These are phyloP conservation scores for Aphis gossypii DNA, from an alignment of 1,140 invertebrate species.

Conservation along the genomic window DNA sequence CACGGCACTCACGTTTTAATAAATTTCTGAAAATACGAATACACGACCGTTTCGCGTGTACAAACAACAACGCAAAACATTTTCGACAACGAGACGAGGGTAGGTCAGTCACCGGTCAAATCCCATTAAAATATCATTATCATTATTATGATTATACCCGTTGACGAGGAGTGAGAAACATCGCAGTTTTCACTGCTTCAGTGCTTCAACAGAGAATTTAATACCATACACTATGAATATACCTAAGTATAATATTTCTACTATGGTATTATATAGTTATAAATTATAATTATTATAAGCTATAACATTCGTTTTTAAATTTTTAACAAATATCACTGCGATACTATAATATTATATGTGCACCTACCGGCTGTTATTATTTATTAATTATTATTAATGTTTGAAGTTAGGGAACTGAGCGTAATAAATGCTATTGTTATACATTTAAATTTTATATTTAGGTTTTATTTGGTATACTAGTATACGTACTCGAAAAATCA, in stretches of 20 bases:
- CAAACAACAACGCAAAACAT: background rate
- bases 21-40: conserved; percentile 5
- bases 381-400: too few relatives aligned
- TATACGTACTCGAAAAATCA: background rate
- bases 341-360: too few relatives aligned
- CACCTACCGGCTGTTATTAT: too few relatives aligned
- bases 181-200: background rate
- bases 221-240: background rate
- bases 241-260: background rate
- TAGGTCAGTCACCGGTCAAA: background rate
- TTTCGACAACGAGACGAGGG: background rate
- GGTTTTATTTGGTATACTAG: background rate
- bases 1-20: background rate
- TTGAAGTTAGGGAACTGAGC: too few relatives aligned
- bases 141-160: background rate
- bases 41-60: background rate
- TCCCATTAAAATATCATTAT: conserved; percentile 13
- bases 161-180: background rate
- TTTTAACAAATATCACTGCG: too few relatives aligned
- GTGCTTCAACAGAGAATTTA: background rate
- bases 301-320: too few relatives aligned
- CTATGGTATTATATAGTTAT: background rate
- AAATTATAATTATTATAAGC: too few relatives aligned
- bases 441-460: background rate
- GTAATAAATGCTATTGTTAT: background rate